Evolutionary conservation across 1,140 invertebrate genomes (phyloP), one percentile per base, ranked within the genome.

Genomic region (Solen grandis): DNA sequence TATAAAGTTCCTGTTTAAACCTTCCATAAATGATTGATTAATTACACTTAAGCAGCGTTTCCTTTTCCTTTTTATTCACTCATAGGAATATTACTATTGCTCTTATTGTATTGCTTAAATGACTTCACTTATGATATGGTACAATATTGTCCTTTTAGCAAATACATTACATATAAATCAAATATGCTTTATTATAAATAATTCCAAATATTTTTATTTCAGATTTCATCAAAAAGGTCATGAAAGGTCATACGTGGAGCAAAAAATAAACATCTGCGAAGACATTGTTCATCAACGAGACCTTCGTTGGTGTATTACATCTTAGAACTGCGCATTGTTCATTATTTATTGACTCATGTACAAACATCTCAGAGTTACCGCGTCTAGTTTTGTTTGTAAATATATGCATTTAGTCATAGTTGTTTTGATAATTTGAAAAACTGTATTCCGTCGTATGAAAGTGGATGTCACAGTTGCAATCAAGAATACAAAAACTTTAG

Each of bases 151-250:
- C 41, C 19, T 19, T 46, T 46, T 46, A 19, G 41, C 8, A 19
- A 46, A 19, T 19, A 19, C 8, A 10, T 8, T 46, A 10, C 19
- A 8, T 46, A 10, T 8, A 10, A 19, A 46, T 10, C 19, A 10
- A 46, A 46, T 46, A 19, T 46, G 41, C 8, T 46, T 46, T 46
- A 46, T 46, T 46, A n/a, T n/a, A n/a, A n/a, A n/a, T n/a, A n/a
- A n/a, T 10, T 5, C n/a, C 27, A 22, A 57, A 52, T 62, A 1
- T 63, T 75, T 36, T 63, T 16, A 16, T 78, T 78, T 69, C 65
- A 78, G 75, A 78, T 78, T 78, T 78, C 55, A 78, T 78, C 31
- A 78, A 78, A 62, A 78, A 78, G 41, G 75, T 78, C 36, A 59
- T 78, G 75, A 60, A 35, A 60, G 75, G 75, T 13, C 75, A 68